These are phyloP conservation scores for Drosophila monieri DNA, from an alignment of 2,888 invertebrate genomes.

Conservation along the genomic window DNA sequence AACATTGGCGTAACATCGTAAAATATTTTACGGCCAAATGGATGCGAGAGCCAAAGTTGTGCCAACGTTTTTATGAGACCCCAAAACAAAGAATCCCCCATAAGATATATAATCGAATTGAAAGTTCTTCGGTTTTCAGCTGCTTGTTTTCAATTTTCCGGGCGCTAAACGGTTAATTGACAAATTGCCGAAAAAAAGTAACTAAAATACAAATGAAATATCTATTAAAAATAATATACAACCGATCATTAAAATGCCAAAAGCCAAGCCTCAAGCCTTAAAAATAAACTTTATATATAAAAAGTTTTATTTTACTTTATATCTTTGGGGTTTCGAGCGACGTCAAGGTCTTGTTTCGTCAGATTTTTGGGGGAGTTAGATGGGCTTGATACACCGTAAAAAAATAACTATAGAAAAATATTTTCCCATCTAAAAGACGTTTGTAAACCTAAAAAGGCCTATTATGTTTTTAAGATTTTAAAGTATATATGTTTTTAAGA, in stretches of 20 bases:
- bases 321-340: slow-evolving; percentile 34
- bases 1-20: slow-evolving; percentile 74
- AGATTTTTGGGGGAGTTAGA: slow-evolving; percentile 2
- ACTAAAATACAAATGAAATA: slow-evolving; percentile 39
- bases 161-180: slow-evolving; percentile 29
- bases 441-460: slow-evolving; percentile 2
- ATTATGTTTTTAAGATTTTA: too few species aligned
- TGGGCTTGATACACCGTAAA: background rate
- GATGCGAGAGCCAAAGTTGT: slow-evolving; percentile 52
- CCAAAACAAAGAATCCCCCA: slow-evolving; percentile 24
- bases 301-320: slow-evolving; percentile 38
- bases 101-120: slow-evolving; percentile 6
- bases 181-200: slow-evolving; percentile 38
- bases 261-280: slow-evolving; percentile 14
- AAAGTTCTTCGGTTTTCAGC: slow-evolving; percentile 39
- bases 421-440: background rate
- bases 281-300: slow-evolving; percentile 34
- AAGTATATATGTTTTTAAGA: too few species aligned
- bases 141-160: slow-evolving; percentile 35
- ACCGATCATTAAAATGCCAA: slow-evolving; percentile 42
- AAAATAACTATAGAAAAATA: background rate
- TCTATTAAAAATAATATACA: slow-evolving; percentile 43
- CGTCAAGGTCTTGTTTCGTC: slow-evolving; percentile 55
- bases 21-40: slow-evolving; percentile 77
- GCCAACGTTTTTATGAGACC: slow-evolving; percentile 68